Base-by-base conservation (phyloP, 2,797 vertebrate genomes). In the Pogoniulus pusillus region DNA sequence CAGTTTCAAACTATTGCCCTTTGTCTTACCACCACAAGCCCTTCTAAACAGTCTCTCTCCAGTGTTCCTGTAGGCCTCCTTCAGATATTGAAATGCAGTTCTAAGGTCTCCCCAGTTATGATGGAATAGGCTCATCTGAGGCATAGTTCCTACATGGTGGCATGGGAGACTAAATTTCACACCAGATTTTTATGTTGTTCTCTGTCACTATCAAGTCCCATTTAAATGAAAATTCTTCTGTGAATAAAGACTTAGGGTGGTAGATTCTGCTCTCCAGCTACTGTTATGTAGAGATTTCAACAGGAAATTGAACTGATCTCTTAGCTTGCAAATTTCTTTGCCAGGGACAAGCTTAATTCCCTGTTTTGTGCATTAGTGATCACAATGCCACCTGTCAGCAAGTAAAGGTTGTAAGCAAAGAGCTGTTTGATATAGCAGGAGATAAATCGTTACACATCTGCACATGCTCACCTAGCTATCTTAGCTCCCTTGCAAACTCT, bases 381-480 rank as follows among this genome's bases (percentile, higher is more conserved):
- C 43, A 43, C 19, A 53, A 0, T 43, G 30, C 45, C 53, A 70
- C 32, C 11, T 81, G 37, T 39, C 34, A 66, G 32, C 20, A 75
- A 69, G 32, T 66, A 55, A 82, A 62, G 34, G 32, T 59, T 39
- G 69, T 69, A 80, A 82, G 62, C 26, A 27, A 3, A 16, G 19
- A 9, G 24, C 16, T 89, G 8, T 85, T 66, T 70, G 43, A 29
- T 26, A 57, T 29, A 30, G 49, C 8, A 63, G 16, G 30, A 74
- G 27, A 27, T 35, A 4, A 62, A 41, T 47, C 1, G 2, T 51
- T n/a, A 47, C 41, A 32, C 0, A 1, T 19, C 32, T 62, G 30
- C 41, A 41, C 5, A 2, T 27, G 15, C 23, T 85, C 5, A 51
- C 58, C n/a, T n/a, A n/a, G n/a, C n/a, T 5, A 16, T 54, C 24